Evolutionary conservation across 92 coral and sea anemone species (phyloP).

Genomic region (Chrysogorgia sp.): DNA sequence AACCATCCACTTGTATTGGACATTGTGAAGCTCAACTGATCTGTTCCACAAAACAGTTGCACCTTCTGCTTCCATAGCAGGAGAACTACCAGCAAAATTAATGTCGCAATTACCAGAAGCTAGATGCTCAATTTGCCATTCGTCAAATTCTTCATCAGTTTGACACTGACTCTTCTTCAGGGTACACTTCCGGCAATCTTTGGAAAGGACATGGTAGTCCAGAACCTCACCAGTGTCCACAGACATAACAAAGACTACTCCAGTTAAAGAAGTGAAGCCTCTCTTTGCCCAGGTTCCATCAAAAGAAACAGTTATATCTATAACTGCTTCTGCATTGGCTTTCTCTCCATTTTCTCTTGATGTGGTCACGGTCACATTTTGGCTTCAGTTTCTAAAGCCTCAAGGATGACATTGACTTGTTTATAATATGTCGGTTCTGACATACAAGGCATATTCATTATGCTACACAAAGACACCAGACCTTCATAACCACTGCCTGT

Average conservation of each 20-base stretch:
- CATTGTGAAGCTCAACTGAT: slow-evolving; percentile 47
- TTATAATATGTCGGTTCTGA: neutral
- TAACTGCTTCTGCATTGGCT: no score
- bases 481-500: no score
- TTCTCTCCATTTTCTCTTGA: no score
- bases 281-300: no score
- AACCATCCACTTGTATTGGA: slow-evolving; percentile 59
- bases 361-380: neutral
- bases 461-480: no score
- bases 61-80: slow-evolving; percentile 62
- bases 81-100: slow-evolving; percentile 55
- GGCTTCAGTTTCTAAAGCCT: neutral
- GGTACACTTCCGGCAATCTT: slow-evolving; percentile 38
- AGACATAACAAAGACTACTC: no score
- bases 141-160: slow-evolving; percentile 13
- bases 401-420: neutral
- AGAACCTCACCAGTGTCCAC: no score
- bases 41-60: slow-evolving; percentile 59
- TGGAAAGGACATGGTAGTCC: slow-evolving; percentile 51
- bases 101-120: slow-evolving; percentile 32
- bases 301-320: no score
- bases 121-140: slow-evolving; percentile 39
- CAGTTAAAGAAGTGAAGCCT: slow-evolving; percentile 32
- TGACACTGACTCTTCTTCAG: slow-evolving; percentile 47
- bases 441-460: no score